phyloP scores from a whole-genome alignment of 2,797 vertebrate species.

The Cercopithecus hamlyni region DNA sequence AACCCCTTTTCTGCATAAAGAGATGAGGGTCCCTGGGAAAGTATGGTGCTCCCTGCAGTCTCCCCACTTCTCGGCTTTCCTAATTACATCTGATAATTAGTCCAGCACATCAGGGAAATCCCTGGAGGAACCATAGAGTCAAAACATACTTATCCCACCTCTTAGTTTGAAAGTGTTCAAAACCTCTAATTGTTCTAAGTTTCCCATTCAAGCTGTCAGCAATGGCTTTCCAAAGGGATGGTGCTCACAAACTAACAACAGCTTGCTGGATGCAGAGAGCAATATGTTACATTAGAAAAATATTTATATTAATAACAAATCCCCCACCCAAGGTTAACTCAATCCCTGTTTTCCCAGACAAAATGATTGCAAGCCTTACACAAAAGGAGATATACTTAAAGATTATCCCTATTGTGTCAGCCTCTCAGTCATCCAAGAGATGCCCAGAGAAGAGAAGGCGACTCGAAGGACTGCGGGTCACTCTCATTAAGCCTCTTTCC shows the following conservation, averaged over 20 bases:
- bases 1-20: background rate
- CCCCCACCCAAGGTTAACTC: slow-evolving; percentile 19
- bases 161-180: slow-evolving; percentile 64
- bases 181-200: slow-evolving; percentile 67
- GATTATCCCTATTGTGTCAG: slow-evolving; percentile 48
- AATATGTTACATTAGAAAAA: slow-evolving; percentile 57
- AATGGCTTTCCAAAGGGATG: slow-evolving; percentile 58
- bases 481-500: slow-evolving; percentile 16
- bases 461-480: background rate
- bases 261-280: slow-evolving; percentile 32
- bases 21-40: slow-evolving; percentile 50
- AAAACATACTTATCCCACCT: slow-evolving; percentile 46
- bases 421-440: slow-evolving; percentile 26
- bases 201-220: slow-evolving; percentile 63
- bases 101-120: slow-evolving; percentile 61
- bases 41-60: slow-evolving; percentile 8
- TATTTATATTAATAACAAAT: slow-evolving; percentile 61
- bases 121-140: slow-evolving; percentile 55
- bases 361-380: slow-evolving; percentile 49
- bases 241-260: slow-evolving; percentile 50
- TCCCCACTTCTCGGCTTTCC: slow-evolving; percentile 61
- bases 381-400: slow-evolving; percentile 57
- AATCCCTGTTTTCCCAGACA: background rate
- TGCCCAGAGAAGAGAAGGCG: background rate
- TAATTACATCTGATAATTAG: slow-evolving; percentile 76